Percentiles rank a stretch among this genome's conserved stretches.
These are phyloP conservation scores for Trichomalopsis sarcophagae DNA, from an alignment of 1,140 invertebrate genomes.

Conservation along the genomic window DNA sequence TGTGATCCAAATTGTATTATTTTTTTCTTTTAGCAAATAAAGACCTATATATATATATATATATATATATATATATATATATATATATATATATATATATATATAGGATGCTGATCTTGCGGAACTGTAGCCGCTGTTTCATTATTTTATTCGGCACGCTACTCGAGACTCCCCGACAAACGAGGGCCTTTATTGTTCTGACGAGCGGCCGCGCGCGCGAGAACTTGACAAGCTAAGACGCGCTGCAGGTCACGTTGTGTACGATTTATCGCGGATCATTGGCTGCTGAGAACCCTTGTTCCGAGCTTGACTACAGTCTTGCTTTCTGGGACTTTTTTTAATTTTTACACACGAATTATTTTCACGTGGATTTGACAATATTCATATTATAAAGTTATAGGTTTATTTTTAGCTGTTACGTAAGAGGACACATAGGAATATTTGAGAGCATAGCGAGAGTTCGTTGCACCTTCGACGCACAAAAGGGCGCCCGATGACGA, in stretches of 20 bases:
- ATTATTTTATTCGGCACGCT: conserved; percentile 17
- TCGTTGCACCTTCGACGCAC: background rate
- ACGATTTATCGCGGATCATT: conserved; percentile 20
- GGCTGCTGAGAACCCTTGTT: background rate
- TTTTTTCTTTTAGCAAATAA: too few species aligned
- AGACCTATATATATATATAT: too few species aligned
- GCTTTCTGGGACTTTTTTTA: background rate
- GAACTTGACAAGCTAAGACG: conserved; percentile 1
- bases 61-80: too few species aligned
- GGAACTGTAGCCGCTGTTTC: background rate
- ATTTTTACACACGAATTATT: background rate
- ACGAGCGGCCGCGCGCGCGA: background rate
- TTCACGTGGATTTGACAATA: too few species aligned
- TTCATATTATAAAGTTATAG: too few species aligned
- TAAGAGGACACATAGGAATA: background rate
- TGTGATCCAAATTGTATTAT: too few species aligned
- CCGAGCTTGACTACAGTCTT: background rate
- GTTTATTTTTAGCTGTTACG: background rate
- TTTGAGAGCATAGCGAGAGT: background rate
- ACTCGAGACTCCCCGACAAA: background rate
- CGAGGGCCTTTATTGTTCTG: conserved; percentile 12
- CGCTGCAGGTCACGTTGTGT: background rate
- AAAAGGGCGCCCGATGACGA: background rate
- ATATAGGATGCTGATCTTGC: conserved; percentile 12
- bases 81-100: too few species aligned